Base-by-base conservation (phyloP, 2,888 invertebrate species). In the Leptopterna dolabrata region DNA sequence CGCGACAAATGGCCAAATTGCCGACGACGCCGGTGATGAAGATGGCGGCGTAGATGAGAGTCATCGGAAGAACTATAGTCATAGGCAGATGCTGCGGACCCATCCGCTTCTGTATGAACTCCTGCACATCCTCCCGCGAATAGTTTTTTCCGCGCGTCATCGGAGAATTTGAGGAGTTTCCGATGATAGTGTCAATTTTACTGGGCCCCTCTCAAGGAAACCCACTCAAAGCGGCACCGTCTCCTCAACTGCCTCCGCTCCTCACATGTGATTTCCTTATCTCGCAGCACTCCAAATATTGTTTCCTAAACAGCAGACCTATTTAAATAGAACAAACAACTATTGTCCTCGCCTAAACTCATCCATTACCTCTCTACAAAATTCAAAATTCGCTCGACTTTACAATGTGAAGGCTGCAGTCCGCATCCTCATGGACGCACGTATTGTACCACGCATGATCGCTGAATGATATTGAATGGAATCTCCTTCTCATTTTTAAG, bases 21-120 rank as follows among this genome's bases (percentile, higher is more conserved):
- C 98, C 98, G 76, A 96, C 92, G 51, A 97, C 93, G 0, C 97
- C 97, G 0, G 96, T 96, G 76, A 97, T 92, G 91, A 97, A 97
- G 88, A 97, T 96, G 87, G 94, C 92, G 89, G 95, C 93, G 91
- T 97, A 95, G 45, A 95, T 93, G 85, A 95, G 93, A 0, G 96
- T 96, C 80, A 96, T 92, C 0, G 95, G 93, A 30, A 92, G 51
- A 1, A 92, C 91, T 7, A 90, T 88, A 89, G 91, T 91, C 41
- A 94, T 91, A 0, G 95, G 94, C 88, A 95, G 91, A 63, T 93
- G 92, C 80, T 94, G 93, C 0, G 95, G 95, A 0, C 95, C 96
- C 92, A 95, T 92, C 90, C 93, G 91, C 89, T 91, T 92, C 90
- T 92, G 92, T 51, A 95, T 91, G 92, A 93, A 95, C 89, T 94